These are phyloP conservation scores for Yponomeuta plumbellus DNA, from an alignment of 2,888 invertebrate genomes.

Conservation along the genomic window DNA sequence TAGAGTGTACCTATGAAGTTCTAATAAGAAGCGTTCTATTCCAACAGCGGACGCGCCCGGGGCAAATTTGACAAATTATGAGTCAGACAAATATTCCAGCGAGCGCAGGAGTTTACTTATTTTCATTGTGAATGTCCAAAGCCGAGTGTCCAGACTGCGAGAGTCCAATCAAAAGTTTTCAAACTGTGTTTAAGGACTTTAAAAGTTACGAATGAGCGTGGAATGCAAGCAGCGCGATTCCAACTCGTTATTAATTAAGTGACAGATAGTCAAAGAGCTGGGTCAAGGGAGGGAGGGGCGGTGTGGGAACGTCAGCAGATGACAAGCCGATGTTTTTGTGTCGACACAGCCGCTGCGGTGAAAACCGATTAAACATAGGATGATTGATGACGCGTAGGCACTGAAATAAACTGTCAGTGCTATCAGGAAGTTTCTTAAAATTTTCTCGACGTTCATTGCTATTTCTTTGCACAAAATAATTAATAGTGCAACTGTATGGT, in stretches of 20 bases:
- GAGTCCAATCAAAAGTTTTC: constrained; percentile 48
- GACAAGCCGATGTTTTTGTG: background rate
- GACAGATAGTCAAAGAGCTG: background rate
- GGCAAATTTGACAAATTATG: constrained; percentile 1
- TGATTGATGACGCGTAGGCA: constrained; percentile 3
- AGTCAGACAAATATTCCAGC: constrained; percentile 16
- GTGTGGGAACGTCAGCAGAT: constrained; percentile 39
- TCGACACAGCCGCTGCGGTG: constrained; percentile 1
- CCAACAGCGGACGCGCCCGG: background rate
- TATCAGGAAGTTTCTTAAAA: background rate
- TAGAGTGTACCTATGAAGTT: background rate
- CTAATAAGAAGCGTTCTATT: background rate
- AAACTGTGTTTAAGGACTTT: constrained; percentile 43
- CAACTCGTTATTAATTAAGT: constrained; percentile 42
- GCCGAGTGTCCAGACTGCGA: constrained; percentile 19
- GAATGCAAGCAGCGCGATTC: constrained; percentile 32
- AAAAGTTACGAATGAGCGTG: constrained; percentile 30
- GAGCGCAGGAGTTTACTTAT: constrained; percentile 26
- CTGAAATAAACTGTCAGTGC: background rate
- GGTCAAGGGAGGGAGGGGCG: constrained; percentile 31
- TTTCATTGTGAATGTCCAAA: constrained; percentile 25
- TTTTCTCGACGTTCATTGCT: background rate
- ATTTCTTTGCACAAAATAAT: background rate
- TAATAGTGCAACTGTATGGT: no score
- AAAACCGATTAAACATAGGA: constrained; percentile 1